Evolutionary conservation across 2,888 invertebrate genomes (phyloP).

Genomic region (Suillia variegata): DNA sequence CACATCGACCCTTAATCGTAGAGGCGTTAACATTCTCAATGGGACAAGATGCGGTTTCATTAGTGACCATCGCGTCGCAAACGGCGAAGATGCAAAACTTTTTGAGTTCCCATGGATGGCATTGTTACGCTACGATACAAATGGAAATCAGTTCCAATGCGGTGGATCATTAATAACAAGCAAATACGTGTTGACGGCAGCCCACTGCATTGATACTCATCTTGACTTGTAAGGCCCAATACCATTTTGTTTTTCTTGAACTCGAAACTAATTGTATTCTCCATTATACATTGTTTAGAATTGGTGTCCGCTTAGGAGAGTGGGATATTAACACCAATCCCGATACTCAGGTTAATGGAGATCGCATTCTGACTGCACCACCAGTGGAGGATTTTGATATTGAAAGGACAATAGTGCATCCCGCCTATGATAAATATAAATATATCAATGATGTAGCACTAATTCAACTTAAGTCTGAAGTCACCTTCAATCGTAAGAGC

Average conservation of each 20-base stretch:
- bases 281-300: too few relatives aligned
- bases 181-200: conserved; percentile 52
- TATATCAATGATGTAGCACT: conserved; percentile 67
- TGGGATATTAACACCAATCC: conserved; percentile 45
- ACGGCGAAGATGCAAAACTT: conserved; percentile 67
- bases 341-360: conserved; percentile 49
- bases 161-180: conserved; percentile 52
- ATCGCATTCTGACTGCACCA: conserved; percentile 49
- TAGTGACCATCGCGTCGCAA: conserved; percentile 66
- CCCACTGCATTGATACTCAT: conserved; percentile 53
- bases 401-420: conserved; percentile 62
- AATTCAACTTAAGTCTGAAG: conserved; percentile 57
- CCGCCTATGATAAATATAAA: conserved; percentile 59
- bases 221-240: too few relatives aligned
- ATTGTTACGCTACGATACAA: conserved; percentile 67
- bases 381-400: conserved; percentile 58
- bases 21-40: too few relatives aligned
- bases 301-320: conserved; percentile 60
- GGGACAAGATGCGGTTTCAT: too few relatives aligned
- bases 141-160: conserved; percentile 50
- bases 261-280: too few relatives aligned
- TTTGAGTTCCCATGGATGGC: conserved; percentile 80
- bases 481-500: conserved; percentile 39
- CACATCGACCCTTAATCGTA: too few relatives aligned
- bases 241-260: too few relatives aligned